These are phyloP conservation scores for Luperina testacea DNA, from an alignment of 2,888 invertebrate genomes.

Conservation along the genomic window DNA sequence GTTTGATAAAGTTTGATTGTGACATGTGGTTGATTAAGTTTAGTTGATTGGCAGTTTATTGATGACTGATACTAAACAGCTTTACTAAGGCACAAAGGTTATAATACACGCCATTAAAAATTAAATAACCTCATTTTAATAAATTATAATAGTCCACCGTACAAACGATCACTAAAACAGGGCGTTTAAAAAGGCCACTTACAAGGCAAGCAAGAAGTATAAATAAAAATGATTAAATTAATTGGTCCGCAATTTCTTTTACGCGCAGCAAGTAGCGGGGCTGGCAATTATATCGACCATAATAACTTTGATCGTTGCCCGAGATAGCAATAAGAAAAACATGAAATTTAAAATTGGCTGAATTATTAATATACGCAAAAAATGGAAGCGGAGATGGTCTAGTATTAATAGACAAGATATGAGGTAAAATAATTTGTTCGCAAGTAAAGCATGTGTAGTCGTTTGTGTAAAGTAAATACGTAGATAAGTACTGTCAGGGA, in stretches of 20 bases:
- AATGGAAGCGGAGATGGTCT: slow-evolving; percentile 36
- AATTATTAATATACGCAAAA: slow-evolving; percentile 50
- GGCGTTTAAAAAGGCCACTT: slow-evolving; percentile 44
- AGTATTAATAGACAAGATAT: slow-evolving; percentile 28
- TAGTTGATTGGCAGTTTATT: background rate
- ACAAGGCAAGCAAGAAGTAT: slow-evolving; percentile 54
- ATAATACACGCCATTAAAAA: background rate
- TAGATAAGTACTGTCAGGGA: too few relatives aligned
- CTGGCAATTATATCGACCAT: slow-evolving; percentile 67
- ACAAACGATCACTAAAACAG: slow-evolving; percentile 25
- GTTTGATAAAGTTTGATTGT: too few relatives aligned
- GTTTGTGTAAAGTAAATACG: background rate
- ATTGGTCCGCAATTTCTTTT: slow-evolving; percentile 69
- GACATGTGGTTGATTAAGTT: slow-evolving; percentile 7
- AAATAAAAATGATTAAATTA: slow-evolving; percentile 68
- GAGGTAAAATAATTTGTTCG: slow-evolving; percentile 6
- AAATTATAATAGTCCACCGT: background rate
- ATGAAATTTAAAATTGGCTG: slow-evolving; percentile 61
- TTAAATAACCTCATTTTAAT: slow-evolving; percentile 9
- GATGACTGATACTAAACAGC: background rate
- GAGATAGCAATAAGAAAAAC: slow-evolving; percentile 66
- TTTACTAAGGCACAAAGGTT: background rate
- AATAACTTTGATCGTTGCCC: slow-evolving; percentile 67
- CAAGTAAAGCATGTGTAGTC: background rate
- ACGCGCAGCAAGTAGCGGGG: slow-evolving; percentile 60